phyloP scores from a whole-genome alignment of 2,888 invertebrate species.

The Hemistola chrysoprasaria region DNA sequence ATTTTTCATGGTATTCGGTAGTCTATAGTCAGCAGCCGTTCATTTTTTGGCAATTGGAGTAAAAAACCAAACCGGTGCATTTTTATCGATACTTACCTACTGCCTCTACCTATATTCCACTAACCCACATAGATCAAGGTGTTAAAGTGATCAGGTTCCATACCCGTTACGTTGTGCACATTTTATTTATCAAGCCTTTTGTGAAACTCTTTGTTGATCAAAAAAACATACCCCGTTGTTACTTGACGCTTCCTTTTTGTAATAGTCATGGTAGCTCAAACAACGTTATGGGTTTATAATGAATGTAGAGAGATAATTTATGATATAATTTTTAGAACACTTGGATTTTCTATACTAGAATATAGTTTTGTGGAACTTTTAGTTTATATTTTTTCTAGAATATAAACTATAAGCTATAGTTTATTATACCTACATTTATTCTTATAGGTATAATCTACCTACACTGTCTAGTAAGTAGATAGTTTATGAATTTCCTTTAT shows the following conservation, averaged over 20 bases:
- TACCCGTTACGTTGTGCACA: constrained; percentile 59
- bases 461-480: too few relatives aligned
- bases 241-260: constrained; percentile 40
- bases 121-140: constrained; percentile 81
- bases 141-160: constrained; percentile 76
- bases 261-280: too few relatives aligned
- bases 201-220: constrained; percentile 57
- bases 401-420: too few relatives aligned
- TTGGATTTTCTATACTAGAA: too few relatives aligned
- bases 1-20: constrained; percentile 39
- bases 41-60: constrained; percentile 60
- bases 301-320: too few relatives aligned
- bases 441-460: too few relatives aligned
- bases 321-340: too few relatives aligned
- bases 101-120: constrained; percentile 49
- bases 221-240: constrained; percentile 53
- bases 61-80: constrained; percentile 59
- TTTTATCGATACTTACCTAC: constrained; percentile 34
- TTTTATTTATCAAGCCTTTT: constrained; percentile 56
- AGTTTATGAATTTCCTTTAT: too few relatives aligned
- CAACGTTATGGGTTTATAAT: too few relatives aligned
- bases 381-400: too few relatives aligned
- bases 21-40: constrained; percentile 51
- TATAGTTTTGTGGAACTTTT: too few relatives aligned
- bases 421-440: too few relatives aligned